These are phyloP conservation scores for Nephrotoma guestfalica DNA, from an alignment of 2,888 invertebrate genomes.

Conservation along the genomic window DNA sequence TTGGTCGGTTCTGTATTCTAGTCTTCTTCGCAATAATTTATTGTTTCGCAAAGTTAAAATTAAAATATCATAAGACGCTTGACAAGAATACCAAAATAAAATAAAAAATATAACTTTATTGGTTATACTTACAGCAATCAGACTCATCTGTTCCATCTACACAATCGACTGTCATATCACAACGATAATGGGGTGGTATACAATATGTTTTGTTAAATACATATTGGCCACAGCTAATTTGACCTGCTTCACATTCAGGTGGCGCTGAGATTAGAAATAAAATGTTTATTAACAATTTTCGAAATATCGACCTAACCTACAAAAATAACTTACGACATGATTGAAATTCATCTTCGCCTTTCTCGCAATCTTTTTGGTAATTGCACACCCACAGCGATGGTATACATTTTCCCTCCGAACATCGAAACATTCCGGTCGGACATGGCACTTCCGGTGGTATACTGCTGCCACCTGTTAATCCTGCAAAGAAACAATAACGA, in stretches of 20 bases:
- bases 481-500: neutral
- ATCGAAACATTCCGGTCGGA: conserved; percentile 63
- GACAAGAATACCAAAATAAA: neutral
- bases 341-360: conserved; percentile 82
- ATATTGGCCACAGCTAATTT: conserved; percentile 85
- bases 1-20: neutral
- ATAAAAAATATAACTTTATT: conserved; percentile 6
- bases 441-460: conserved; percentile 35
- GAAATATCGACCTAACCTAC: no score
- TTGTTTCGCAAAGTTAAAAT: neutral
- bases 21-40: neutral
- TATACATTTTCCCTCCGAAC: conserved; percentile 78
- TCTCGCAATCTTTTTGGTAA: conserved; percentile 87
- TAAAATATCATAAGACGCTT: conserved; percentile 2
- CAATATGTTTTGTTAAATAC: conserved; percentile 93
- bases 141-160: conserved; percentile 91
- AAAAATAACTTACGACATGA: conserved; percentile 65
- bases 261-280: conserved; percentile 51
- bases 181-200: conserved; percentile 82
- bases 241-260: conserved; percentile 84
- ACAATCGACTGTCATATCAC: conserved; percentile 91
- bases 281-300: neutral
- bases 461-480: conserved; percentile 16
- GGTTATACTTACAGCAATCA: conserved; percentile 73
- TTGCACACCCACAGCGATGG: conserved; percentile 79